phyloP scores from a whole-genome alignment of 2,888 invertebrate genomes.

The Himalopsyche japonica region DNA sequence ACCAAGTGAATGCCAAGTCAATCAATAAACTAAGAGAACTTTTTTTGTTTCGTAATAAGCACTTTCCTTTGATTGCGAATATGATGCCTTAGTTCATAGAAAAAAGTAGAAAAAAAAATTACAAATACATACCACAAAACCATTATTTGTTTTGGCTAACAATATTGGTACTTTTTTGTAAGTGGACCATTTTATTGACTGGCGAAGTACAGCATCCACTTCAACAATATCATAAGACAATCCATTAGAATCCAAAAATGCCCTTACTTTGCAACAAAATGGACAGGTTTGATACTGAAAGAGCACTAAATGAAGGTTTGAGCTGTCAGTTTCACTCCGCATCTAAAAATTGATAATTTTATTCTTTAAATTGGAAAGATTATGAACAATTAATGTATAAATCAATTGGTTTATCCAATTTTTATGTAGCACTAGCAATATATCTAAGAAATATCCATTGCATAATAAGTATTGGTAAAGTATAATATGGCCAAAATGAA shows the following conservation, averaged over 20 bases:
- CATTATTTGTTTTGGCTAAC: slow-evolving; percentile 71
- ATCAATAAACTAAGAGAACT: too few relatives aligned
- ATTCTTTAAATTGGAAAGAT: not conserved
- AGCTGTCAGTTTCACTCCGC: slow-evolving; percentile 64
- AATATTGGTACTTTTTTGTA: slow-evolving; percentile 96
- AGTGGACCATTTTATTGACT: slow-evolving; percentile 89
- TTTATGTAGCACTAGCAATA: too few relatives aligned
- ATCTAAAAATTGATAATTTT: slow-evolving; percentile 56
- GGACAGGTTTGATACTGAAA: slow-evolving; percentile 98
- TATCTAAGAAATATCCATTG: too few relatives aligned
- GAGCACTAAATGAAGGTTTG: slow-evolving; percentile 78
- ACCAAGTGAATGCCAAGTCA: too few relatives aligned
- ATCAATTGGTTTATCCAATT: too few relatives aligned
- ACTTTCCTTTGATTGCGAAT: too few relatives aligned
- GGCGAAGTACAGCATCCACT: slow-evolving; percentile 92
- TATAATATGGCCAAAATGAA: not conserved
- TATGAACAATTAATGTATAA: too few relatives aligned
- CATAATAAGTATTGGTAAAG: too few relatives aligned
- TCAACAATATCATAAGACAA: slow-evolving; percentile 95
- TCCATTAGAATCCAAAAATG: slow-evolving; percentile 89
- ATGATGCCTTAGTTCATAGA: too few relatives aligned
- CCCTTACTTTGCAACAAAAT: slow-evolving; percentile 93
- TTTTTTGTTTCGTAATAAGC: too few relatives aligned
- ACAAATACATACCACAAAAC: slow-evolving; percentile 64
- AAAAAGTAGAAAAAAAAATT: too few relatives aligned